Percentiles rank a stretch among this genome's conserved stretches.
Evolutionary conservation across 2,113 vertebrate genomes (phyloP).

Genomic region (Leptodactylus fuscus): DNA sequence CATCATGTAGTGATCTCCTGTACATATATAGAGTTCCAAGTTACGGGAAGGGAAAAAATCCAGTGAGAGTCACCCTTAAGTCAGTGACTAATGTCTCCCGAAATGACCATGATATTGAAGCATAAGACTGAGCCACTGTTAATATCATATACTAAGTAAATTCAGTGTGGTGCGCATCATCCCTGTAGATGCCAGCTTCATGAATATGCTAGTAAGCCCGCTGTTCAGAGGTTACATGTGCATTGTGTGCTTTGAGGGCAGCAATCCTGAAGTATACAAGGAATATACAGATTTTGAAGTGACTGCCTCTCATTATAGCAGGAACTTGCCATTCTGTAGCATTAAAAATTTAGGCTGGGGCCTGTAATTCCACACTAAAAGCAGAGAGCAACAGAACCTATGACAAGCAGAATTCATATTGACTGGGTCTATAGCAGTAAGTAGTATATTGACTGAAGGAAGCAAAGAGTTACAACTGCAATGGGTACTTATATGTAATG

Average conservation of each 20-base stretch:
- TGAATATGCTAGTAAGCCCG: slow-evolving; percentile 38
- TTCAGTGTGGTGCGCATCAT: not conserved
- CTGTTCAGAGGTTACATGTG: slow-evolving; percentile 19
- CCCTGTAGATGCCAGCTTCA: slow-evolving; percentile 23
- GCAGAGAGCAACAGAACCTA: too few species aligned
- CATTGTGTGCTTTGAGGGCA: not conserved
- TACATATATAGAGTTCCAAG: not conserved
- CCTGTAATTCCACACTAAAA: too few species aligned
- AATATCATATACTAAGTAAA: not conserved
- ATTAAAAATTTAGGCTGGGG: too few species aligned
- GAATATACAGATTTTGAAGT: not conserved
- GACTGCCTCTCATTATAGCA: not conserved
- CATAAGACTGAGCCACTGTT: not conserved
- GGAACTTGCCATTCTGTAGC: not conserved
- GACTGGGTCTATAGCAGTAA: too few species aligned
- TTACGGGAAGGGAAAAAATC: not conserved
- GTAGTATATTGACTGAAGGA: too few species aligned
- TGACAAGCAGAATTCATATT: too few species aligned
- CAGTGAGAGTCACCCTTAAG: not conserved
- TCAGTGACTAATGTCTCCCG: not conserved
- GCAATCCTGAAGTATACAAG: not conserved
- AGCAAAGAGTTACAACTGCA: too few species aligned
- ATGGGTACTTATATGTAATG: too few species aligned
- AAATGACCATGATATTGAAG: not conserved
- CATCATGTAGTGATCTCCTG: not conserved